These are phyloP conservation scores for Channa argus DNA, from an alignment of 2,113 vertebrate genomes.

Conservation along the genomic window DNA sequence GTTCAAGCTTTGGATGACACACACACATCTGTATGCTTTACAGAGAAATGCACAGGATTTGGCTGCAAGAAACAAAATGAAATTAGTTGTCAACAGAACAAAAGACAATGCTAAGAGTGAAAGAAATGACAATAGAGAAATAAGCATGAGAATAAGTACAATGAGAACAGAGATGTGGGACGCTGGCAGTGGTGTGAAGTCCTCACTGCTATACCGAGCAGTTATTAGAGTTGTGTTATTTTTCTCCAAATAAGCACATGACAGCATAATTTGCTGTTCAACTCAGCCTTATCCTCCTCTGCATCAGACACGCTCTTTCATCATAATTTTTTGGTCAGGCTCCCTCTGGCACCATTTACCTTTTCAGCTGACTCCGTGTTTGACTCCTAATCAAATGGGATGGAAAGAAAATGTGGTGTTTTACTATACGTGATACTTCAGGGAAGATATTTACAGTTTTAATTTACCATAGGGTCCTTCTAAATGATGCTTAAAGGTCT, in stretches of 20 bases:
- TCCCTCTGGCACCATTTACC: not conserved
- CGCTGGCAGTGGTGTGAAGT: not conserved
- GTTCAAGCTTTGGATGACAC: not conserved
- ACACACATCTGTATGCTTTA: constrained; percentile 12
- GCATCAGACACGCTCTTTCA: not conserved
- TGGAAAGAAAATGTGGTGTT: not conserved
- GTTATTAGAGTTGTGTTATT: constrained; percentile 36
- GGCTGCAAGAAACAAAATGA: constrained; percentile 3
- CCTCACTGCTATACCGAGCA: not conserved
- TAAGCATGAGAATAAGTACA: not conserved
- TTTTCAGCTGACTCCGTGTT: constrained; percentile 7
- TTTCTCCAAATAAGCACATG: constrained; percentile 13
- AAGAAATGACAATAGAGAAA: not conserved
- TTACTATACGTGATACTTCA: not conserved
- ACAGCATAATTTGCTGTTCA: constrained; percentile 17
- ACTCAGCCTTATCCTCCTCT: constrained; percentile 10
- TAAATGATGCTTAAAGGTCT: not conserved
- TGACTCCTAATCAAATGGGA: constrained; percentile 12
- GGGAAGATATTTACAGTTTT: too few species aligned
- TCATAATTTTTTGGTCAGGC: not conserved
- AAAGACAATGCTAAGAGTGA: not conserved
- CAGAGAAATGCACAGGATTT: constrained; percentile 11
- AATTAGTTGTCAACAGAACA: constrained; percentile 29
- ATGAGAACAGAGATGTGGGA: not conserved
- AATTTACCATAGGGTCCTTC: too few species aligned